Evolutionary conservation across 2,888 invertebrate genomes (phyloP).

Genomic region (Gonocerus acuteangulatus): DNA sequence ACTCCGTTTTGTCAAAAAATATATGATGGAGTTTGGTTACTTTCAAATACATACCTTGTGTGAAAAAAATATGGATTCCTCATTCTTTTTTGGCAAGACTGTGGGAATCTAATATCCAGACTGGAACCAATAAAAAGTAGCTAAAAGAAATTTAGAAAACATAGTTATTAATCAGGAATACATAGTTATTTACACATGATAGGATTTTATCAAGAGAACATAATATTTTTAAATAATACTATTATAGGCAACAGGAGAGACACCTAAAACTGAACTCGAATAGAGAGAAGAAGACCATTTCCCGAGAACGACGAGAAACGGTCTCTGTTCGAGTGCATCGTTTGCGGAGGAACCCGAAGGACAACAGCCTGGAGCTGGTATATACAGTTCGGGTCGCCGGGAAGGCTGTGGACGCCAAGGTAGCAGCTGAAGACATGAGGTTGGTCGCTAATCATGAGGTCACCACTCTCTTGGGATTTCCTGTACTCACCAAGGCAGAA

Average conservation of each 20-base stretch:
- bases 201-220: no score
- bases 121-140: no score
- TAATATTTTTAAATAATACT: no score
- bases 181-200: no score
- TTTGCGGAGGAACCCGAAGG: conserved; percentile 29
- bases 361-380: conserved; percentile 47
- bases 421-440: conserved; percentile 75
- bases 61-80: no score
- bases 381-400: conserved; percentile 75
- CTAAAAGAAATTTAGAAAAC: no score
- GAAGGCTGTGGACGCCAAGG: conserved; percentile 68
- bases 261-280: conserved; percentile 61
- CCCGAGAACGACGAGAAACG: conserved; percentile 43
- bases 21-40: no score
- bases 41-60: no score
- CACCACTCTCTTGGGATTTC: conserved; percentile 62
- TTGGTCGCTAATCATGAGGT: conserved; percentile 72
- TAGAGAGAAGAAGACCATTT: conserved; percentile 28
- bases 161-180: no score
- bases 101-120: no score
- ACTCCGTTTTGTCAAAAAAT: no score
- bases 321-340: conserved; percentile 40
- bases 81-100: no score
- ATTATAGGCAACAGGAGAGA: conserved; percentile 64
- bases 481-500: conserved; percentile 73